Conservation (phyloP, 2,797 vertebrate species). For the Ataeniobius toweri region DNA sequence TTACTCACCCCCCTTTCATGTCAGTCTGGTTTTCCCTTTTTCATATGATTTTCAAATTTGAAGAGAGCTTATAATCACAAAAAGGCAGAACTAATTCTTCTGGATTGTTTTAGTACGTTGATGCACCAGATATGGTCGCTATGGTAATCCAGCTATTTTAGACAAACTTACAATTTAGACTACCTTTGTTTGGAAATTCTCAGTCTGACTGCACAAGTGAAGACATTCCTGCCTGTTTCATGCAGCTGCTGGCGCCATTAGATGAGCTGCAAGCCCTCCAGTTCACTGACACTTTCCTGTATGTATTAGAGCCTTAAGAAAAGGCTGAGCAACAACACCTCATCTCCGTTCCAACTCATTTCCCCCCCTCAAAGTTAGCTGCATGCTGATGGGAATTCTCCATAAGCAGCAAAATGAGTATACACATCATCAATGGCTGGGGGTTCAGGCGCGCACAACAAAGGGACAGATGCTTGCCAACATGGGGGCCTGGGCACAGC, state of each 20-base stretch:
- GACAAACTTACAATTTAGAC: background rate
- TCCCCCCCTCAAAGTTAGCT: slow-evolving; percentile 14
- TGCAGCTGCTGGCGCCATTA: background rate
- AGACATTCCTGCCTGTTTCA: background rate
- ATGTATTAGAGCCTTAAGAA: background rate
- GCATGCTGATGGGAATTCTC: slow-evolving; percentile 33
- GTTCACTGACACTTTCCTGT: background rate
- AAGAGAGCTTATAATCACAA: slow-evolving; percentile 15
- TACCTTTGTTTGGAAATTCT: background rate
- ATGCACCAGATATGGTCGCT: background rate
- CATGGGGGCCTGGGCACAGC: slow-evolving; percentile 47
- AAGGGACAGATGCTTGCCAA: slow-evolving; percentile 57
- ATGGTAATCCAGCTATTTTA: background rate
- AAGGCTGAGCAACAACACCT: background rate
- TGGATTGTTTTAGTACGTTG: slow-evolving; percentile 24
- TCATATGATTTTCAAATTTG: slow-evolving; percentile 23
- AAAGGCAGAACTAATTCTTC: slow-evolving; percentile 24
- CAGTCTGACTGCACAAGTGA: background rate
- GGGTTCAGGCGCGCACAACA: slow-evolving; percentile 10
- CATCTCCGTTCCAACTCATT: slow-evolving; percentile 27
- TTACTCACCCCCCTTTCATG: slow-evolving; percentile 47
- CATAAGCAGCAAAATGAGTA: slow-evolving; percentile 27
- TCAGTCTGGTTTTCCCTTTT: slow-evolving; percentile 38
- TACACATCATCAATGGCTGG: background rate
- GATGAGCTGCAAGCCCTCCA: slow-evolving; percentile 2